Percentiles rank a stretch among this genome's conserved stretches.
These are phyloP conservation scores for Poecile montanus DNA, from an alignment of 2,797 vertebrate genomes.

Conservation along the genomic window DNA sequence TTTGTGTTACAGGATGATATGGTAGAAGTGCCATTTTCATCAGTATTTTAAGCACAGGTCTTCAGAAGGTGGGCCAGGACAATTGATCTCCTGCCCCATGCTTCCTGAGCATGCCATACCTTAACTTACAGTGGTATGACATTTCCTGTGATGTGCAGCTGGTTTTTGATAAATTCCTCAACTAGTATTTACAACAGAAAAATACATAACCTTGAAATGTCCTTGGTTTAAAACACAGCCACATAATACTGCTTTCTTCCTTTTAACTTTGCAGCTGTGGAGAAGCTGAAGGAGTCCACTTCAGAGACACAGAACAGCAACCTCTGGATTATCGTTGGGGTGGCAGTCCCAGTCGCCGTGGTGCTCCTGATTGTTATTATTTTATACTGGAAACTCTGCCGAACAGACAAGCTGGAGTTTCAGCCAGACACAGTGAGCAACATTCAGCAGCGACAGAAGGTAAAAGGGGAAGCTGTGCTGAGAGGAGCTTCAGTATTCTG, in stretches of 20 bases:
- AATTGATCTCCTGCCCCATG: neutral
- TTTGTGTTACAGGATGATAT: neutral
- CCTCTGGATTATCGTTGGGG: conserved; percentile 93
- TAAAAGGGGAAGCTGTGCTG: conserved; percentile 64
- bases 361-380: conserved; percentile 91
- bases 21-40: neutral
- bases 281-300: conserved; percentile 81
- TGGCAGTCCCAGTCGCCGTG: conserved; percentile 90
- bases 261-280: conserved; percentile 81
- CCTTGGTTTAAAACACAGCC: neutral
- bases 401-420: conserved; percentile 96
- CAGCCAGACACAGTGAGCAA: conserved; percentile 94
- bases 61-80: neutral
- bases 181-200: neutral
- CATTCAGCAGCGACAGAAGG: conserved; percentile 97
- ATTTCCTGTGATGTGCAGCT: neutral
- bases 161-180: neutral
- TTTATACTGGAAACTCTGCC: conserved; percentile 97
- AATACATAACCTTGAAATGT: neutral
- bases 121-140: neutral
- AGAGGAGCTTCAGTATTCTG: neutral
- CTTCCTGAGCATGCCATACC: neutral
- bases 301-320: conserved; percentile 89
- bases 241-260: neutral
- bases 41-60: neutral